Evolutionary conservation across 2,113 vertebrate species (phyloP).

Genomic region (Xiphias gladius): DNA sequence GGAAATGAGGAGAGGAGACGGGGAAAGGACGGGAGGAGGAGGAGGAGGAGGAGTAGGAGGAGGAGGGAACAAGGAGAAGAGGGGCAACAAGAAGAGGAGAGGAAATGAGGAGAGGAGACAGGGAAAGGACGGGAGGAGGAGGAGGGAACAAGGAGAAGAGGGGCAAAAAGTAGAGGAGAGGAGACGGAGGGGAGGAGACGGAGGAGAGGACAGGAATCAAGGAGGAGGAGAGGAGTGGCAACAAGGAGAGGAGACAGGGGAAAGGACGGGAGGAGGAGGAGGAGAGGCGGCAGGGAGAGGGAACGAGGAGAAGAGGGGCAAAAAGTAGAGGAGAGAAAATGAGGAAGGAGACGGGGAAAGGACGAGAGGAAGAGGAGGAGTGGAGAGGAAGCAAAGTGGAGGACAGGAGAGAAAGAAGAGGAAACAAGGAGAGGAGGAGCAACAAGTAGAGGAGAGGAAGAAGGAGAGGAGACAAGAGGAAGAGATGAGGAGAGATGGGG

Average conservation of each 20-base stretch:
- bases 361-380: neutral
- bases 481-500: neutral
- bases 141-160: too few species aligned
- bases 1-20: neutral
- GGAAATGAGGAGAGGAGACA: too few species aligned
- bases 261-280: accelerated
- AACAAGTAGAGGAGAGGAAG: neutral
- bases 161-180: neutral
- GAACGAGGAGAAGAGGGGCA: too few species aligned
- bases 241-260: neutral
- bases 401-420: neutral
- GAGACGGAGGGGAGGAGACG: too few species aligned
- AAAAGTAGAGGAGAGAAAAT: too few species aligned
- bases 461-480: neutral
- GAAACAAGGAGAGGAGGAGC: too few species aligned
- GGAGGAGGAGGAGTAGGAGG: too few species aligned
- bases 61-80: neutral
- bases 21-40: too few species aligned
- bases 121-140: too few species aligned
- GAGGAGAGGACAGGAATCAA: too few species aligned
- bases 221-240: too few species aligned
- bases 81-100: neutral
- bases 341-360: neutral
- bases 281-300: neutral
- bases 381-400: neutral